phyloP scores from a whole-genome alignment of 2,113 vertebrate species.

The Alethe castanea region DNA sequence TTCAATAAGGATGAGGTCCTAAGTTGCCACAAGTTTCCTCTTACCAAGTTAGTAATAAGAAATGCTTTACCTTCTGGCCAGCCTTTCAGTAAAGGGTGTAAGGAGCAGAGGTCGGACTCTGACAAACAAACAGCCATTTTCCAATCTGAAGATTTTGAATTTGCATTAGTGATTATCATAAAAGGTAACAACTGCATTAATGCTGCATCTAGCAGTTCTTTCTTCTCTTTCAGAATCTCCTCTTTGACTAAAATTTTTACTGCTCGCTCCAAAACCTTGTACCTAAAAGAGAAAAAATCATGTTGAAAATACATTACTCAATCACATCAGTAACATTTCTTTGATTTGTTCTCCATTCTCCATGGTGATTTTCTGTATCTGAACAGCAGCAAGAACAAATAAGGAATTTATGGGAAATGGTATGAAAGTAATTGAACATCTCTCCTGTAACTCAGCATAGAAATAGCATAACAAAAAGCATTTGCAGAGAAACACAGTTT shows the following conservation, averaged over 20 bases:
- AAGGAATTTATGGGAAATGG: not conserved
- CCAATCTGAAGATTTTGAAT: slow-evolving; percentile 70
- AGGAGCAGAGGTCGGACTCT: slow-evolving; percentile 71
- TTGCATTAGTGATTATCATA: slow-evolving; percentile 71
- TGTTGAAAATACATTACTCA: not conserved
- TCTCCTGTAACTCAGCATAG: not conserved
- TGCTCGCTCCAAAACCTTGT: slow-evolving; percentile 70
- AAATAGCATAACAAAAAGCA: not conserved
- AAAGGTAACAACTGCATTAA: slow-evolving; percentile 81
- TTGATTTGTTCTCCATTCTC: not conserved
- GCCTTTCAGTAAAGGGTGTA: slow-evolving; percentile 80
- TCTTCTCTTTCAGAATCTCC: slow-evolving; percentile 52
- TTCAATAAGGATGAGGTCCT: not conserved
- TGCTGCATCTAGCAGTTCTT: slow-evolving; percentile 60
- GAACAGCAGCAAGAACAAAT: not conserved
- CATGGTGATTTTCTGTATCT: not conserved
- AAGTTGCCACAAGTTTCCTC: not conserved
- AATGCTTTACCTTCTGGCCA: slow-evolving; percentile 83
- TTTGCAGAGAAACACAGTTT: not conserved
- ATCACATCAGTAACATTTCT: not conserved
- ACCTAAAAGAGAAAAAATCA: slow-evolving; percentile 71
- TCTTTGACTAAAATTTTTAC: slow-evolving; percentile 75
- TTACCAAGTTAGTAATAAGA: not conserved
- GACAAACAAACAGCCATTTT: slow-evolving; percentile 75
- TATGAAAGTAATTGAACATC: not conserved